Evolutionary conservation across 53 echinoderm and acorn worm species (phyloP), one percentile per base, ranked within the genome.

Genomic region (Apostichopus leukothele): DNA sequence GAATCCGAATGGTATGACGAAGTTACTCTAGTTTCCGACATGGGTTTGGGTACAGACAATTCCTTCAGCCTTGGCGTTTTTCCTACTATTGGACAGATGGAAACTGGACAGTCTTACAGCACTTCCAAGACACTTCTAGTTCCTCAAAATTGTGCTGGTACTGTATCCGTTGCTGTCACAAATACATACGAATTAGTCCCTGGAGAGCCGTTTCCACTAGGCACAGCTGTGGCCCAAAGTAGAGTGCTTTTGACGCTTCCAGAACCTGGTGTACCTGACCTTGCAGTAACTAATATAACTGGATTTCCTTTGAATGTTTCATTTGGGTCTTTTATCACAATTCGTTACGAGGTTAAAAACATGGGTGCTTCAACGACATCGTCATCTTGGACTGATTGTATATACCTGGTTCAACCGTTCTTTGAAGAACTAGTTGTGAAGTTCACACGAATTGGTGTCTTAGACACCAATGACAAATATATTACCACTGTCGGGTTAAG

Each of bases 301-400:
- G 74, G 53, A 53, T 12, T 75, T 18, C 74, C 75, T 18, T 53
- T 21, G 9, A 87, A 75, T 75, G 75, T 74, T 9, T 87, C 88
- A 1, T 87, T 87, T 52, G 88, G 88, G 3, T 74, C 74, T 4
- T 9, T 53, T 75, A 19, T 87, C 4, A 18, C 74, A 9, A 52
- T 87, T 39, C 60, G 22, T 14, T 87, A 75, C 57, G 75, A 75
- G 22, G 88, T 75, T 21, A 19, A 55, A 51, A 86, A 86, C 75
- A 27, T 74, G 16, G 87, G 87, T 16, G 66, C 75, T 5, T 51
- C 87, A 73, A 86, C 87, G 14, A 18, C 51, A n/a, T 25, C 73
- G n/a, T 73, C 87, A 73, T 86, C 88, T 21, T 87, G 88, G 88
- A 74, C 75, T 74, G 88, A 87, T 21, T 87, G 74, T 27, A 52